phyloP scores from a whole-genome alignment of 2,888 invertebrate genomes.

The Caenorhabditis plicata region DNA sequence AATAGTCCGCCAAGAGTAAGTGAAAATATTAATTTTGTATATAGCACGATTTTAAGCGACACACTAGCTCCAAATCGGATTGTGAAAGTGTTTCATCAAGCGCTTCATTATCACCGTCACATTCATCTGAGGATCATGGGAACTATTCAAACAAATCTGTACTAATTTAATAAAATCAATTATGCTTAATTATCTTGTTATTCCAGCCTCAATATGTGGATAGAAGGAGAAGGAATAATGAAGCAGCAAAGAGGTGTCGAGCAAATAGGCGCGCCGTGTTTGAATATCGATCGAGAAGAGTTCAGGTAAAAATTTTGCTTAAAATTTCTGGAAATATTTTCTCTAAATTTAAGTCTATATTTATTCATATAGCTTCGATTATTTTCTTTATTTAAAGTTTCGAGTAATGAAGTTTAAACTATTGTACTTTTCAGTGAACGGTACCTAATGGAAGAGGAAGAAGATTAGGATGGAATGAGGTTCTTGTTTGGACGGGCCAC shows the following conservation, averaged over 20 bases:
- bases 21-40: background rate
- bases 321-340: too few relatives aligned
- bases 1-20: slow-evolving; percentile 37
- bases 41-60: too few relatives aligned
- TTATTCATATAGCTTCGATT: too few relatives aligned
- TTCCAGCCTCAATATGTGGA: slow-evolving; percentile 66
- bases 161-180: slow-evolving; percentile 1
- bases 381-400: too few relatives aligned
- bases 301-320: slow-evolving; percentile 25
- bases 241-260: slow-evolving; percentile 68
- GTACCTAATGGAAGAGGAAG: too few relatives aligned
- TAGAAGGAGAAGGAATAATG: slow-evolving; percentile 68
- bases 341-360: too few relatives aligned
- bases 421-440: slow-evolving; percentile 1
- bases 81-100: slow-evolving; percentile 47
- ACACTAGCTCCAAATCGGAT: slow-evolving; percentile 39
- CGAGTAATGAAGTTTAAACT: background rate
- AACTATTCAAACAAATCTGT: slow-evolving; percentile 32
- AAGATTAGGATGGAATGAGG: too few relatives aligned
- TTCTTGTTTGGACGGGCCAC: too few relatives aligned
- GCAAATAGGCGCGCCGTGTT: slow-evolving; percentile 68
- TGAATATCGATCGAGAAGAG: slow-evolving; percentile 66
- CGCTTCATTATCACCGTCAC: slow-evolving; percentile 45
- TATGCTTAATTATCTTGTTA: background rate
- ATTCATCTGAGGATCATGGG: slow-evolving; percentile 42